Evolutionary conservation across 2,797 vertebrate species (phyloP).

Genomic region (Catostomus latipinnis): DNA sequence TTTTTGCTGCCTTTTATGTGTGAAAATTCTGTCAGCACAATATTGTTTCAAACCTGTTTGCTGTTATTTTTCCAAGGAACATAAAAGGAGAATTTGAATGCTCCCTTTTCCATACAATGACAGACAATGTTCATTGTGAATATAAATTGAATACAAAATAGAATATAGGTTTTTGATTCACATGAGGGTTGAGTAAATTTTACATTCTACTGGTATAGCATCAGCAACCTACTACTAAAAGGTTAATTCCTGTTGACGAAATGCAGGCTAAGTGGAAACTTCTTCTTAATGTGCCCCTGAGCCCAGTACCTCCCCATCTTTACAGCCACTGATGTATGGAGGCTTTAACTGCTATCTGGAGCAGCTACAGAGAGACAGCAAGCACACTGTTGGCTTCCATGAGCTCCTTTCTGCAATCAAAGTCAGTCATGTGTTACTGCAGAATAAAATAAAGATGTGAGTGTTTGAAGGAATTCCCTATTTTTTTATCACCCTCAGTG

Average conservation of each 20-base stretch:
- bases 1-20: too few species aligned
- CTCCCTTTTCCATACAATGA: too few species aligned
- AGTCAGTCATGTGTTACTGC: slow-evolving; percentile 12
- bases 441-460: slow-evolving; percentile 29
- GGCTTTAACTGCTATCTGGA: slow-evolving; percentile 39
- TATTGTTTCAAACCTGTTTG: too few species aligned
- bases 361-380: slow-evolving; percentile 2
- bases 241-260: neutral
- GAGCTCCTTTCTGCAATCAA: slow-evolving; percentile 4
- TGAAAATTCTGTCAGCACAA: too few species aligned
- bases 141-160: too few species aligned
- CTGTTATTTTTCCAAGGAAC: too few species aligned
- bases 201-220: neutral
- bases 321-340: slow-evolving; percentile 38
- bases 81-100: too few species aligned
- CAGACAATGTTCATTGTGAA: too few species aligned
- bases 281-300: neutral
- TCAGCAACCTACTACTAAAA: neutral
- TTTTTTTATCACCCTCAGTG: slow-evolving; percentile 4
- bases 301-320: slow-evolving; percentile 3
- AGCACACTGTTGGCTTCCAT: slow-evolving; percentile 5
- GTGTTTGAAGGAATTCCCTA: neutral
- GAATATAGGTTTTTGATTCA: too few species aligned
- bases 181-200: too few species aligned
- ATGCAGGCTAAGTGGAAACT: slow-evolving; percentile 56